A percentile compares a stretch with the other conserved stretches of the same genome.
phyloP scores from a whole-genome alignment of 1,140 invertebrate genomes.

The Teleopsis dalmanni region DNA sequence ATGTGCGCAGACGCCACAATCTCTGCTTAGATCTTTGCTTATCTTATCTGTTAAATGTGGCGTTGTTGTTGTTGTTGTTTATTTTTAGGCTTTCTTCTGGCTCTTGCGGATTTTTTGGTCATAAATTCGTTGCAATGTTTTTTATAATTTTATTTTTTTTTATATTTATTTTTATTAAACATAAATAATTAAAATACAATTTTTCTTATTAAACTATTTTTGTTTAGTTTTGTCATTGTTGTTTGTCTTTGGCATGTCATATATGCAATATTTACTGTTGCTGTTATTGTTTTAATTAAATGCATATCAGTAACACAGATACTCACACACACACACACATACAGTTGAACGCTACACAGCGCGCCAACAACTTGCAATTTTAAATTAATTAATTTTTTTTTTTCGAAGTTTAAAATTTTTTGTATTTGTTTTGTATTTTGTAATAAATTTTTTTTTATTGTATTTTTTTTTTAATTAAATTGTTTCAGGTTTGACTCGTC shows the following conservation, averaged over 20 bases:
- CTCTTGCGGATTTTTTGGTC: background rate
- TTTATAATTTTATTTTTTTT: background rate
- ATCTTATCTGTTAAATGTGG: background rate
- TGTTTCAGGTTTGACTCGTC: background rate
- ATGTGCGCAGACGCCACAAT: too few relatives aligned
- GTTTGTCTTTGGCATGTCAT: too few relatives aligned
- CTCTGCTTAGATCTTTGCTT: background rate
- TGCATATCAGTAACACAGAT: background rate
- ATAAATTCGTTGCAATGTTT: background rate
- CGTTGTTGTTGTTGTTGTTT: background rate
- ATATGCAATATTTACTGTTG: too few relatives aligned
- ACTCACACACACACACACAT: conserved; percentile 2
- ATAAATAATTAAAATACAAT: too few relatives aligned
- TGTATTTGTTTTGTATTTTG: background rate
- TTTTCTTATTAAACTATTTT: too few relatives aligned
- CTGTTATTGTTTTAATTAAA: background rate
- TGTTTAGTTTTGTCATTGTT: background rate
- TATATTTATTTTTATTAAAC: background rate
- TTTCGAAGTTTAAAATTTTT: background rate
- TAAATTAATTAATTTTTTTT: background rate
- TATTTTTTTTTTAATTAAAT: background rate
- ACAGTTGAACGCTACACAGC: background rate
- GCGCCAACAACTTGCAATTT: background rate
- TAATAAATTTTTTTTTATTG: background rate
- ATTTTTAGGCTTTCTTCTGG: background rate